phyloP scores from a whole-genome alignment of 2,113 vertebrate genomes.

The Oenanthe melanoleuca region DNA sequence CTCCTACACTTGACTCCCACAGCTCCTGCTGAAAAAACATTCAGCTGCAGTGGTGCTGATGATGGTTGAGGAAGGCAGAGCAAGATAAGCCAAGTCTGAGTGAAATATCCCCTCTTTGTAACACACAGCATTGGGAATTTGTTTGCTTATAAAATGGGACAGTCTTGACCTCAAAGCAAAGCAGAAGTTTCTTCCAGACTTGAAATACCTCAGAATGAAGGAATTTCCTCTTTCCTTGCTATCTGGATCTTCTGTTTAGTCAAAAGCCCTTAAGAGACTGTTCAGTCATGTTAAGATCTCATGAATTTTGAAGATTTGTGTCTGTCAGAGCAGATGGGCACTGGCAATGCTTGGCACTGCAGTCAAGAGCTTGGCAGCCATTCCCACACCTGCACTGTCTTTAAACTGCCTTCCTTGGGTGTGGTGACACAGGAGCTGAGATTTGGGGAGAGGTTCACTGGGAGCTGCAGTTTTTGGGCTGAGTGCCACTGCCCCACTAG shows the following conservation, averaged over 20 bases:
- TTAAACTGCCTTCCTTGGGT: neutral
- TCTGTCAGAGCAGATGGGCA: neutral
- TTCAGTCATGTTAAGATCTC: neutral
- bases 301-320: neutral
- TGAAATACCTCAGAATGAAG: neutral
- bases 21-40: neutral
- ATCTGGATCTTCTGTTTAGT: neutral
- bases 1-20: neutral
- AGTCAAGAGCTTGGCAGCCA: neutral
- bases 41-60: neutral
- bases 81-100: neutral
- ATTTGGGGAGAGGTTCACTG: neutral
- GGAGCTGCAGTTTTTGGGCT: neutral
- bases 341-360: neutral
- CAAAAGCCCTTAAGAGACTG: neutral
- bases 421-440: neutral
- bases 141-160: neutral
- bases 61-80: neutral
- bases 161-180: neutral
- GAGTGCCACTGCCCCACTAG: neutral
- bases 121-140: neutral
- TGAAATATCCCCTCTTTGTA: constrained; percentile 17
- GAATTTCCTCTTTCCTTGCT: neutral
- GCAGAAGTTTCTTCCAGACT: neutral
- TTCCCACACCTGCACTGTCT: neutral